A percentile compares a stretch with the other conserved stretches of the same genome.
Evolutionary conservation across 2,888 invertebrate genomes (phyloP).

Genomic region (Cheilosia urbana): DNA sequence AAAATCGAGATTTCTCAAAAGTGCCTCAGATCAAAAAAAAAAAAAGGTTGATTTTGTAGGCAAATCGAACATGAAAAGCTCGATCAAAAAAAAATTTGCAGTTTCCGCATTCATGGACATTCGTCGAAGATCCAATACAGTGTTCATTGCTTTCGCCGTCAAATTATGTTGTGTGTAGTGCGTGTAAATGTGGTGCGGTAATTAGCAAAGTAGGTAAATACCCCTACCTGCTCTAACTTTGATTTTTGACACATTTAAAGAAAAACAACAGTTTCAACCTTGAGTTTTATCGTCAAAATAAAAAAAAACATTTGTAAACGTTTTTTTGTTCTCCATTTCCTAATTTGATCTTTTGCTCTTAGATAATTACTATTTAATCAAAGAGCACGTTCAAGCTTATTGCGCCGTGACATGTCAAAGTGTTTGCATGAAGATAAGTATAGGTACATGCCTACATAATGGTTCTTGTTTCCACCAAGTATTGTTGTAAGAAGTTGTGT

Average conservation of each 20-base stretch:
- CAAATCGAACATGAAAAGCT: too few relatives aligned
- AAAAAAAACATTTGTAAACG: slow-evolving; percentile 3
- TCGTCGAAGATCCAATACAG: too few relatives aligned
- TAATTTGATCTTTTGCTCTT: slow-evolving; percentile 41
- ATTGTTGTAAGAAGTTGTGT: too few relatives aligned
- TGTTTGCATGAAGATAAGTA: slow-evolving; percentile 24
- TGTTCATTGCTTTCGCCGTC: too few relatives aligned
- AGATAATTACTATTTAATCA: slow-evolving; percentile 43
- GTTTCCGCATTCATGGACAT: too few relatives aligned
- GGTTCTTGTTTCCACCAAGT: too few relatives aligned
- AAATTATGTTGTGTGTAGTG: background rate
- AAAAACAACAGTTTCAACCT: slow-evolving; percentile 26
- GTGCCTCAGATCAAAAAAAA: too few relatives aligned
- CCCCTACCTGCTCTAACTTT: slow-evolving; percentile 15
- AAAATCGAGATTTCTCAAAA: too few relatives aligned
- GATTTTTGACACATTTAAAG: slow-evolving; percentile 35
- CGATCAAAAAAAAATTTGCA: too few relatives aligned
- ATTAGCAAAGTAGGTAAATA: slow-evolving; percentile 18
- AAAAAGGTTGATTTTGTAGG: too few relatives aligned
- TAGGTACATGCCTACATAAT: too few relatives aligned
- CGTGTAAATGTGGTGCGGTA: background rate
- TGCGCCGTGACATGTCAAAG: slow-evolving; percentile 41
- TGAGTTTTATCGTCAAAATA: slow-evolving; percentile 34
- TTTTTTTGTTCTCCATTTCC: slow-evolving; percentile 38
- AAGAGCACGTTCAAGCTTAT: slow-evolving; percentile 62